Percentiles rank a stretch among this genome's conserved stretches.
phyloP scores from a whole-genome alignment of 2,113 vertebrate species.

The Ptilonorhynchus violaceus region DNA sequence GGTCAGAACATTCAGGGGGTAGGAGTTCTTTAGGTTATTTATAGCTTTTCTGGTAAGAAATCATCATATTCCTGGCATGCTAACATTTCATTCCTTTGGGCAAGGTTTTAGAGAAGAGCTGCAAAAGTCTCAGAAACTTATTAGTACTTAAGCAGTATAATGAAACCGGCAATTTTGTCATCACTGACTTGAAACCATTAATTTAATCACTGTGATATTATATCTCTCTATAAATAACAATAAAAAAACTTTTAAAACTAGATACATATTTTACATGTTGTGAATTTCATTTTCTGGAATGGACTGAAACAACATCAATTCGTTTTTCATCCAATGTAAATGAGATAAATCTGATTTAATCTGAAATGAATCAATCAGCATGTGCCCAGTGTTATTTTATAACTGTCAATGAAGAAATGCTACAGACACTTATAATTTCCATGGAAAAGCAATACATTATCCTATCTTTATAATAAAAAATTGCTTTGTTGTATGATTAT shows the following conservation, averaged over 20 bases:
- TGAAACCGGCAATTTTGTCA: slow-evolving; percentile 22
- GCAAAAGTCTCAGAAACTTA: not conserved
- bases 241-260: not conserved
- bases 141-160: not conserved
- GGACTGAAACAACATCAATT: not conserved
- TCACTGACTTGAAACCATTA: slow-evolving; percentile 9
- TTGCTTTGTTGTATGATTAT: not conserved
- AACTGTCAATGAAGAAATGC: not conserved
- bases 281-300: not conserved
- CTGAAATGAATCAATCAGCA: not conserved
- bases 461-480: not conserved
- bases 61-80: not conserved
- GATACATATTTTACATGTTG: not conserved
- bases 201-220: not conserved
- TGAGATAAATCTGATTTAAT: not conserved
- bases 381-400: not conserved
- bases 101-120: not conserved
- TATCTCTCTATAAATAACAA: slow-evolving; percentile 32
- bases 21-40: not conserved
- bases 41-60: not conserved
- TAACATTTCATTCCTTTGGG: not conserved
- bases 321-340: not conserved
- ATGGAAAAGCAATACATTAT: not conserved
- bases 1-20: not conserved
- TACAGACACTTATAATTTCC: not conserved